A percentile compares a stretch with the other conserved stretches of the same genome.
Evolutionary conservation across 2,888 invertebrate species (phyloP).

Genomic region (Chesias legatella): DNA sequence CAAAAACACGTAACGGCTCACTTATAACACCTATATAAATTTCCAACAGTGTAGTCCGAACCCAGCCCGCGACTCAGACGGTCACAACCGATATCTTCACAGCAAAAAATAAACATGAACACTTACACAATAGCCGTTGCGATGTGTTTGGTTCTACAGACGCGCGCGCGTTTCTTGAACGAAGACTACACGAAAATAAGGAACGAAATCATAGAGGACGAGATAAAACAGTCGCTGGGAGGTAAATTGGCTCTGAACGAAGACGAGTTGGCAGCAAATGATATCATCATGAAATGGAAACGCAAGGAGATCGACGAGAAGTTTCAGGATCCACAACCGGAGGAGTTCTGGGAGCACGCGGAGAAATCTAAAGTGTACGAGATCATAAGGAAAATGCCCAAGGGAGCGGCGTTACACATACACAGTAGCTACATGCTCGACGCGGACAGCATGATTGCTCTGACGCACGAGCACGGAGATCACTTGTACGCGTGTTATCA

Average conservation of each 20-base stretch:
- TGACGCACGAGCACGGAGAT: constrained; percentile 83
- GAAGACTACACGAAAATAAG: constrained; percentile 42
- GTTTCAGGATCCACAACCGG: constrained; percentile 67
- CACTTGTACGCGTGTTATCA: constrained; percentile 79
- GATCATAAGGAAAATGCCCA: constrained; percentile 85
- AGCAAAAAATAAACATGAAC: constrained; percentile 27
- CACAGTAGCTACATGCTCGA: constrained; percentile 84
- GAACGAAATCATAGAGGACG: constrained; percentile 51
- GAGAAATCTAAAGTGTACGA: constrained; percentile 83
- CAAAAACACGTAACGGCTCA: constrained; percentile 3
- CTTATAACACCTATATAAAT: constrained; percentile 10
- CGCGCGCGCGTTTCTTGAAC: constrained; percentile 29
- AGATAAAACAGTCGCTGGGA: constrained; percentile 71
- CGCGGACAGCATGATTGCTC: constrained; percentile 78
- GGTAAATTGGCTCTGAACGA: constrained; percentile 62
- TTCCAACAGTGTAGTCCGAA: constrained; percentile 7
- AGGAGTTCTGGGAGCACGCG: constrained; percentile 82
- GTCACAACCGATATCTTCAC: constrained; percentile 13
- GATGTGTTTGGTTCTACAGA: constrained; percentile 33
- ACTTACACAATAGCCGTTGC: constrained; percentile 24
- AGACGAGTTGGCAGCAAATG: constrained; percentile 75
- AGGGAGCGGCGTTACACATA: constrained; percentile 86
- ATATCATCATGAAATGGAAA: constrained; percentile 80
- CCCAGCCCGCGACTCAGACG: constrained; percentile 9
- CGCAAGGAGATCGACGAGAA: constrained; percentile 71